Evolutionary conservation across 1,140 invertebrate species (phyloP), one percentile per base, ranked within the genome.

Genomic region (Macrocentrus cingulum): DNA sequence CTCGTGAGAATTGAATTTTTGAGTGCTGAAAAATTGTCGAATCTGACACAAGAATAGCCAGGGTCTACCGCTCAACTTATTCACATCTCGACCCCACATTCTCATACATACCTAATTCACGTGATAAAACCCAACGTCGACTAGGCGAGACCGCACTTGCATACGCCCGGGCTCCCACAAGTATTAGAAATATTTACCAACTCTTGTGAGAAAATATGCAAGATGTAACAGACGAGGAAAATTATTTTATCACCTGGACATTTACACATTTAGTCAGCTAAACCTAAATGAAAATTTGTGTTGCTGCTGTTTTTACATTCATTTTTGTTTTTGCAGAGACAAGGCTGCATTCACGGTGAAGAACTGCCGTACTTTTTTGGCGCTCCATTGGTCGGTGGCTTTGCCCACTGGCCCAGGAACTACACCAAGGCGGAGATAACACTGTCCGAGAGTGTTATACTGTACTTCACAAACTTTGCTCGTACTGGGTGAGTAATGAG

Each of bases 381-480:
- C 22, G 88, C 86, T 44, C 92, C 87, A 29, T 79, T 90, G 48
- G 88, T 92, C n/a, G 88, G 88, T 13, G 89, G 89, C 3, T 82
- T 94, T 37, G 87, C 87, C 54, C 88, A 91, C 67, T 96, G 94
- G 75, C 87, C 87, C 20, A 85, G 87, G 65, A 93, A 95, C 79
- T 98, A 94, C 79, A 95, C 91, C 5, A 91, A 90, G 74, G 85
- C 89, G 15, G 96, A 99, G 82, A 84, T 90, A 50, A 85, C 88
- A 46, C 82, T 99, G 4, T 91, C 94, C 1, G 92, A 97, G 79
- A 91, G 90, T 53, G 90, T 97, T 45, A 97, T 99, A 84, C 86
- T 90, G 20, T 97, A 96, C 72, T 91, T 95, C 81, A 89, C 92
- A n/a, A 99, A 98, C 82, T 99, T 99, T 75, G 94, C 93, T 9